Base-by-base conservation (phyloP, 2,797 vertebrate genomes). In the Melanotaenia pygmaea region DNA sequence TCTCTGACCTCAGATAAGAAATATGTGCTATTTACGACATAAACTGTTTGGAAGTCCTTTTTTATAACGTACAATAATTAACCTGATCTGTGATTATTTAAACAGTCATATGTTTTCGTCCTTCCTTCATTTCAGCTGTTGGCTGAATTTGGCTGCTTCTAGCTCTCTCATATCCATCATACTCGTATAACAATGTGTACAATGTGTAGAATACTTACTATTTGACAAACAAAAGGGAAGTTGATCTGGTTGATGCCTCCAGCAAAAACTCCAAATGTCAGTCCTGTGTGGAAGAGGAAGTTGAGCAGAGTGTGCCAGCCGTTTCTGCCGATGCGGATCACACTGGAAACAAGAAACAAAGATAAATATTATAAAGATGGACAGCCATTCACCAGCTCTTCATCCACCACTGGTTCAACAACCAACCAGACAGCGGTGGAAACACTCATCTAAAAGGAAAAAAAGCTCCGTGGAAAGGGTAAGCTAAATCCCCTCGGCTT, bases 271-370 rank as follows among this genome's bases (percentile, higher is more conserved):
- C 95, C 95, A 91, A 97, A 98, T 0, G 97, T 98, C 87, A 98
- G 94, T 62, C 96, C 96, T 3, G 95, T 95, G 77, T 98, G 96
- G 77, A 98, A 96, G 72, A 97, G 97, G 92, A 99, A 95, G 88
- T 99, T 99, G 85, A 99, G 93, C 61, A 99, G 96, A 68, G 95
- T 95, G 88, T 99, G 98, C 95, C 98, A 96, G 83, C 96, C 96
- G 80, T 96, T 96, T 80, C 96, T 96, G 92, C 95, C 98, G 94
- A 99, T 98, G 70, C 96, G 95, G 89, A 99, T 97, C 78, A 95
- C 94, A 28, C 98, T 99, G 94, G 56, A 85, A 76, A 86, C 34
- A 67, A 74, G 1, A 22, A 58, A 54, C 1, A 58, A 24, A 80
- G 13, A 22, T 56, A 3, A 65, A 43, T 11, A 54, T 75, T 24